phyloP scores from a whole-genome alignment of 2,113 vertebrate genomes.

The Ramphastos sulfuratus region DNA sequence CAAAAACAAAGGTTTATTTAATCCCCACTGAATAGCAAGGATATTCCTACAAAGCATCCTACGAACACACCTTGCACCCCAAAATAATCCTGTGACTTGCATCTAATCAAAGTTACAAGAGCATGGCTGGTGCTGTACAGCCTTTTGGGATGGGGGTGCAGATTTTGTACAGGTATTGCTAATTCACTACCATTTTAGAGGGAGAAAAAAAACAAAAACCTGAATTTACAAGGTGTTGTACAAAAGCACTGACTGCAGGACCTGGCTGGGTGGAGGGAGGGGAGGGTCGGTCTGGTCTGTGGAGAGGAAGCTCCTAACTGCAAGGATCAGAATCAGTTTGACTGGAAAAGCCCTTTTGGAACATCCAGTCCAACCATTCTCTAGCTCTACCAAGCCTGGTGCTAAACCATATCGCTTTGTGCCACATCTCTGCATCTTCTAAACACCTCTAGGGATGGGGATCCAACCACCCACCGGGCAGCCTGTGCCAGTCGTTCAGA shows the following conservation, averaged over 20 bases:
- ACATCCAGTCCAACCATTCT: no score
- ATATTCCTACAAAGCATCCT: neutral
- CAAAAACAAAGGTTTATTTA: neutral
- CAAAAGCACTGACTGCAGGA: neutral
- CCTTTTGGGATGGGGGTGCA: rapidly evolving
- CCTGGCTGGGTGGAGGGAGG: no score
- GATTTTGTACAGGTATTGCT: neutral
- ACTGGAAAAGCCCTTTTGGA: no score
- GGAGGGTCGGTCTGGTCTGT: neutral
- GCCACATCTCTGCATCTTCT: no score
- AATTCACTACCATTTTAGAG: neutral
- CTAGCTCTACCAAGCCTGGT: no score
- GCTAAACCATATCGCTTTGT: no score
- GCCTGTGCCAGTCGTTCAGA: no score
- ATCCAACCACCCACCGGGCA: no score
- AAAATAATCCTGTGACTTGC: neutral
- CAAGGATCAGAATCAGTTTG: no score
- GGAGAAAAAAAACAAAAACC: neutral
- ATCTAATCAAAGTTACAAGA: neutral
- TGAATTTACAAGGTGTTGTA: neutral
- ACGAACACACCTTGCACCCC: neutral
- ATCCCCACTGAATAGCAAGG: neutral
- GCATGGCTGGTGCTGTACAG: rapidly evolving
- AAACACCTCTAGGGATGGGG: no score
- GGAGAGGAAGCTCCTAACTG: neutral